These are phyloP conservation scores for Cebus imitator DNA, from an alignment of 2,113 vertebrate genomes.

Conservation along the genomic window DNA sequence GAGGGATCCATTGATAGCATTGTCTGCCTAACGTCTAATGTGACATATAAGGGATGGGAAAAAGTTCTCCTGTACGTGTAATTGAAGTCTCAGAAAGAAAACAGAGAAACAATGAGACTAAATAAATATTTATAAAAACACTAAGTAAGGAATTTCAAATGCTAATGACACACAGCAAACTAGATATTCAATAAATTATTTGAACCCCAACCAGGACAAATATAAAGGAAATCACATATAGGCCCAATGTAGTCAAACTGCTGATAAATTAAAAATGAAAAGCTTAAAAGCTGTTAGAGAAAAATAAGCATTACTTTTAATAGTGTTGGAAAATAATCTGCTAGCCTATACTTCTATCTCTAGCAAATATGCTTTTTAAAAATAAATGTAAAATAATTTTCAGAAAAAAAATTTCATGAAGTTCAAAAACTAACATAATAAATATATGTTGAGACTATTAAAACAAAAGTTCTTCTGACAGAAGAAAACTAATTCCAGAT, in stretches of 20 bases:
- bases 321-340: neutral
- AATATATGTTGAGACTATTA: neutral
- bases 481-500: neutral
- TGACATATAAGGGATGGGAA: neutral
- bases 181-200: neutral
- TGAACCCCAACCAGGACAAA: neutral
- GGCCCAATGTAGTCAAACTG: neutral
- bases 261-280: neutral
- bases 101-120: neutral
- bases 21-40: neutral
- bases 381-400: neutral
- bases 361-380: neutral
- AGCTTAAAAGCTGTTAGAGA: neutral
- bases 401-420: neutral
- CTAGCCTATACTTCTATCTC: neutral
- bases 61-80: neutral
- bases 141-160: neutral
- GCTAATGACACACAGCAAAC: neutral
- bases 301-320: neutral
- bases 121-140: neutral
- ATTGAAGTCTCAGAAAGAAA: neutral
- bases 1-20: neutral
- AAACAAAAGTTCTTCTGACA: neutral
- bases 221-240: neutral
- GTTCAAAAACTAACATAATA: neutral